Base-by-base conservation (phyloP, 2,888 invertebrate genomes). In the Macropis europaea region DNA sequence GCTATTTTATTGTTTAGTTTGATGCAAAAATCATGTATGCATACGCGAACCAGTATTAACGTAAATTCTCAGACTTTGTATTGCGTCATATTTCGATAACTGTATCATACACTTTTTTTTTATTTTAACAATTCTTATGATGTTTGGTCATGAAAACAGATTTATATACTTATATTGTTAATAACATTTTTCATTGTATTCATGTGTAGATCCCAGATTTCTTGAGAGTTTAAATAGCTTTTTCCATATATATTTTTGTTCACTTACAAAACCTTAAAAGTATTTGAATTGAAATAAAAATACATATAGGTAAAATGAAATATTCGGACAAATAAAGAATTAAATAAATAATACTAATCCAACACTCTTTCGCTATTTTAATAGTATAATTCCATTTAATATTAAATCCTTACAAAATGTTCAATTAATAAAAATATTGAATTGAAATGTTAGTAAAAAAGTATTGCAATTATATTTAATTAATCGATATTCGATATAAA, bases 401-500 rank as follows among this genome's bases (percentile, higher is more conserved):
- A 17, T 9, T 24, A 36, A 22, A 3, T 11, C 11, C 28, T 36
- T 5, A 0, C n/a, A 26, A 11, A n/a, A 6, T 47, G 17, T 19
- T 36, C 4, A 34, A 36, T 26, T 22, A 7, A n/a, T n/a, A 45
- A 6, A 38, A 5, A 9, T 3, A 26, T 60, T 40, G 24, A 24
- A 19, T 43, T 38, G 13, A 30, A 45, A 45, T 38, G 28, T 38
- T 30, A n/a, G 5, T 24, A 26, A 17, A 24, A 38, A 19, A 30
- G 24, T 43, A 54, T 5, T 32, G 47, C 28, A 64, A 68, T 66
- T 64, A 53, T 30, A 13, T 45, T 63, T 38, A 26, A 40, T 48
- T 34, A 68, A 56, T 66, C 48, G 19, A 68, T 66, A 66, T 53
- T 6, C 34, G 42, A 48, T 54, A 42, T 68, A 68, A 66, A 64